These are phyloP conservation scores for Scaptomyza hsui DNA, from an alignment of 1,140 invertebrate genomes.

Conservation along the genomic window DNA sequence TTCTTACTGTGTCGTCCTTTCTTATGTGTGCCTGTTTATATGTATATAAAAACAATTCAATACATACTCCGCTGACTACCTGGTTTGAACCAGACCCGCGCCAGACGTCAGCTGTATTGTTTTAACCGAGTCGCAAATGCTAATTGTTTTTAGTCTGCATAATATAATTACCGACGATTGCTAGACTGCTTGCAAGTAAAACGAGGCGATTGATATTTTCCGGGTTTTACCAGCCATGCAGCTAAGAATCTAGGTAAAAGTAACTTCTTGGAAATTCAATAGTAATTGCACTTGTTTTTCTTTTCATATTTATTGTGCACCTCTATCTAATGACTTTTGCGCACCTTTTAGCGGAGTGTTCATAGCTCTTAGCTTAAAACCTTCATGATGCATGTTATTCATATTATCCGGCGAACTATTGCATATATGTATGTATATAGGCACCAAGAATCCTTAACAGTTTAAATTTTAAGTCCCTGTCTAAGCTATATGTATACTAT, in stretches of 20 bases:
- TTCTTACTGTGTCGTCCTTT: background rate
- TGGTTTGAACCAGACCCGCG: slow-evolving; percentile 10
- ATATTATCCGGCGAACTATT: too few relatives aligned
- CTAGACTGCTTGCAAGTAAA: slow-evolving; percentile 20
- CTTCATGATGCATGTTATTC: slow-evolving; percentile 1
- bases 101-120: slow-evolving; percentile 16
- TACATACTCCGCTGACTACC: slow-evolving; percentile 11
- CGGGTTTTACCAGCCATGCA: slow-evolving; percentile 52
- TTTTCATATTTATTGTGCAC: slow-evolving; percentile 21
- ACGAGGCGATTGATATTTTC: slow-evolving; percentile 63
- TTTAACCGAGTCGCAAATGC: slow-evolving; percentile 57
- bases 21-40: background rate
- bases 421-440: too few relatives aligned
- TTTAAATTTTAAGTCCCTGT: too few relatives aligned
- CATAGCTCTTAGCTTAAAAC: slow-evolving; percentile 19
- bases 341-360: slow-evolving; percentile 28
- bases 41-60: background rate
- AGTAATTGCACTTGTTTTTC: slow-evolving; percentile 39
- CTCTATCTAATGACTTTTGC: slow-evolving; percentile 51
- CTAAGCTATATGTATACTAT: too few relatives aligned
- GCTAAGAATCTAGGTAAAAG: slow-evolving; percentile 41
- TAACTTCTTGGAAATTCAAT: slow-evolving; percentile 48
- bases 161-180: slow-evolving; percentile 59
- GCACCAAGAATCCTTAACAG: too few relatives aligned
- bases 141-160: slow-evolving; percentile 76